Base-by-base conservation (phyloP, 2,888 invertebrate genomes). In the Drosophila neotestacea region DNA sequence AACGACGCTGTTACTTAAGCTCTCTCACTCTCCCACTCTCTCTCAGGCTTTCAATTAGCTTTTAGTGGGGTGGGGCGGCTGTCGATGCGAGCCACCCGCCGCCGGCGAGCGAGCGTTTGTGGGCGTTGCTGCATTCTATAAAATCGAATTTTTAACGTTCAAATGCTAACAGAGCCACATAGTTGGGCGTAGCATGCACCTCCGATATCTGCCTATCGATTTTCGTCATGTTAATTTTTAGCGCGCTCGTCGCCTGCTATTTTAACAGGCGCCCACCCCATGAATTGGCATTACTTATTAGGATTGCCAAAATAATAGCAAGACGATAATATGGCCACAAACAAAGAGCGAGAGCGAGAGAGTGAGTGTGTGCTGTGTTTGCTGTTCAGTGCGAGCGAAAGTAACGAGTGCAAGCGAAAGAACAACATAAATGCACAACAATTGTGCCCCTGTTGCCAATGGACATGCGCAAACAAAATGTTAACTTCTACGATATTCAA, bases 101-200 rank as follows among this genome's bases (percentile, higher is more conserved):
- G 72, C 27, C 38, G 54, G 38, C 48, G 50, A 39, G 38, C 58
- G 67, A 13, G 58, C 52, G 59, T 68, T 67, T 74, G 81, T 75
- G 85, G 84, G 88, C 84, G 83, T 88, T 79, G 86, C 86, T 80
- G 86, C 86, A 86, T 88, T 85, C 80, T 90, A 81, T 85, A 90
- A 90, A 90, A 90, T 90, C 89, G 90, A 90, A 90, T 90, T 90
- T 90, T 90, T 88, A 90, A 90, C 90, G 90, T 88, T 86, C 84
- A 90, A 90, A 88, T 78, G 81, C 66, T 82, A 89, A 84, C 85
- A 88, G 90, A 88, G 80, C 22, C 75, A 51, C 90, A 90, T 89
- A 59, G 88, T 41, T 54, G 27, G 28, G 58, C 51, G 56, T 51
- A 74, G 73, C 65, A 50, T 50, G 51, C 44, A 32, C 6, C 44